These are phyloP conservation scores for Caenorhabditis parvicauda DNA, from an alignment of 2,888 invertebrate genomes.

Conservation along the genomic window DNA sequence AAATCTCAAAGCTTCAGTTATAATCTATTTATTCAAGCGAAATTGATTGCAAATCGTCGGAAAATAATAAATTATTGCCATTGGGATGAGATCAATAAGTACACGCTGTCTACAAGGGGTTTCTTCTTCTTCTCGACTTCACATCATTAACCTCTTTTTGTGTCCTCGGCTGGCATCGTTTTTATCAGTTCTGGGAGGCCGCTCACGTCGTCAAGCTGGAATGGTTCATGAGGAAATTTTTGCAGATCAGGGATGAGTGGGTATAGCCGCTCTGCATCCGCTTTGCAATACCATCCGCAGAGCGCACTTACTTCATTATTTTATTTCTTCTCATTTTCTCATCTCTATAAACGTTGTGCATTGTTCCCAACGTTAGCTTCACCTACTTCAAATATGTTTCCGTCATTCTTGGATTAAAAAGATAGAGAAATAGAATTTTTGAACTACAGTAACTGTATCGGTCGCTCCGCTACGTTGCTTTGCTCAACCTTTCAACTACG, in stretches of 20 bases:
- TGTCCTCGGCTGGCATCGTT: constrained; percentile 43
- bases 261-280: too few species aligned
- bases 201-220: constrained; percentile 55
- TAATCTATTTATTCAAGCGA: constrained; percentile 13
- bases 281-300: too few species aligned
- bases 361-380: too few species aligned
- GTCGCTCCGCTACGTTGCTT: too few species aligned
- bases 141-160: constrained; percentile 36
- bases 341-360: too few species aligned
- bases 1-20: too few species aligned
- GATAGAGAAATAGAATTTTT: background rate
- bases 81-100: background rate
- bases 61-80: background rate
- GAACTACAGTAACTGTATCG: background rate
- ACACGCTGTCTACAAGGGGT: constrained; percentile 2
- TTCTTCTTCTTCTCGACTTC: background rate
- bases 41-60: background rate
- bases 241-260: too few species aligned
- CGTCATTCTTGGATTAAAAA: background rate
- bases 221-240: constrained; percentile 3
- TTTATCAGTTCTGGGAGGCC: constrained; percentile 44
- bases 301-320: too few species aligned
- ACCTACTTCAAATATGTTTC: background rate
- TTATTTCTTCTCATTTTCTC: background rate
- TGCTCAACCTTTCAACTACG: too few species aligned